phyloP scores from a whole-genome alignment of 2,113 vertebrate genomes.

The Melanotaenia duboulayi region DNA sequence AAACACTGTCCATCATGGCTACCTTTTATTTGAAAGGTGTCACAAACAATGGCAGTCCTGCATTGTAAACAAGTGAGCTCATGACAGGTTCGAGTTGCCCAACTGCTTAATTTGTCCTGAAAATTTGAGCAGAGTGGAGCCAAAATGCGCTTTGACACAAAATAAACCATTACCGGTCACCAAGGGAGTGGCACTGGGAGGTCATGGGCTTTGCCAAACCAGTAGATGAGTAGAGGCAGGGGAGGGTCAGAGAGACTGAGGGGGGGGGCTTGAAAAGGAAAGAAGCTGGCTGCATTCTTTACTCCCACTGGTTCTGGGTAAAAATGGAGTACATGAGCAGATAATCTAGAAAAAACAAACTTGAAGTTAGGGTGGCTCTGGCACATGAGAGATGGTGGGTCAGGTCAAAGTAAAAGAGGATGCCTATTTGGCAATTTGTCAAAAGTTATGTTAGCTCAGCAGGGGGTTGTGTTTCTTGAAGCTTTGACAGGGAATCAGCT shows the following conservation, averaged over 20 bases:
- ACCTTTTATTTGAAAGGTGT: constrained; percentile 92
- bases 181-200: constrained; percentile 73
- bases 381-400: constrained; percentile 40
- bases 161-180: constrained; percentile 88
- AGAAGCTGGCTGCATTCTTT: constrained; percentile 36
- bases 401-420: constrained; percentile 35
- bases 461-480: constrained; percentile 38
- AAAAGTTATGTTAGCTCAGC: constrained; percentile 34
- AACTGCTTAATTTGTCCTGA: constrained; percentile 77
- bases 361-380: constrained; percentile 56
- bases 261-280: constrained; percentile 23
- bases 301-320: constrained; percentile 31
- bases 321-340: constrained; percentile 65
- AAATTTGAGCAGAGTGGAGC: constrained; percentile 63
- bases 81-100: constrained; percentile 78
- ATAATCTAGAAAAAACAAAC: constrained; percentile 76
- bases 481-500: constrained; percentile 3
- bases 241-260: constrained; percentile 30
- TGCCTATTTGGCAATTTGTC: constrained; percentile 43
- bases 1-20: constrained; percentile 91
- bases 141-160: constrained; percentile 86
- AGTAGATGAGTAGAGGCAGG: constrained; percentile 31
- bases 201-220: constrained; percentile 68
- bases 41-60: constrained; percentile 88
- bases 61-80: constrained; percentile 93